Base-by-base conservation (phyloP, 1,140 invertebrate species). In the Temnothorax curvispinosus region DNA sequence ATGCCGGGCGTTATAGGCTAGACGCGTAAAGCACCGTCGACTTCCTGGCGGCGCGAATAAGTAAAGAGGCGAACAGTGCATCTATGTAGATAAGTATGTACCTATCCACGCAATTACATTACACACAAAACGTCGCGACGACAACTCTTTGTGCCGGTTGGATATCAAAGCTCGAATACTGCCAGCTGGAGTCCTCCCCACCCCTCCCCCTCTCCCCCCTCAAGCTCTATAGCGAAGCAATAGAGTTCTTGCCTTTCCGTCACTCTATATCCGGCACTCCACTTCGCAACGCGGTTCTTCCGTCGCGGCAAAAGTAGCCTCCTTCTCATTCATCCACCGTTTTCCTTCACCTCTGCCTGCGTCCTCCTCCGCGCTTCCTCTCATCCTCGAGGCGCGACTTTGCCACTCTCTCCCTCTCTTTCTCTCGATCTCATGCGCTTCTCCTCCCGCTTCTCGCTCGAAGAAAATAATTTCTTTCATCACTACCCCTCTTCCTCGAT, bases 191-290 rank as follows among this genome's bases (percentile, higher is more conserved):
- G n/a, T 58, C 18, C 52, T 11, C 15, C 35, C 54, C 4, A 0
- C 38, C 15, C 35, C 3, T 1, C 27, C 1, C 38, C 56, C 3
- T 21, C 21, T 35, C 62, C 0, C 38, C 21, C 38, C 41, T 15
- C 44, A 52, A 69, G 65, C 52, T 54, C 67, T 60, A 80, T 76
- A 52, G 65, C 56, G 21, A 71, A 62, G 78, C 89, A 90, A 90
- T 90, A 90, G 89, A 90, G 88, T 88, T 84, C 75, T 90, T 47
- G 60, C 75, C 80, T 90, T 90, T 88, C 88, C 86, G 88, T 82
- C 88, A 90, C 86, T 90, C 86, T 86, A 90, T 89, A 88, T 90
- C 86, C 89, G 76, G 85, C 85, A 87, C 78, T 90, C 67, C 67
- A 56, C 54, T 78, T 87, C 85, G 85, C 87, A 62, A 86, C 86